Conservation (phyloP, 53 echinoderm and acorn worm genomes). For the Arbacia lixula region DNA sequence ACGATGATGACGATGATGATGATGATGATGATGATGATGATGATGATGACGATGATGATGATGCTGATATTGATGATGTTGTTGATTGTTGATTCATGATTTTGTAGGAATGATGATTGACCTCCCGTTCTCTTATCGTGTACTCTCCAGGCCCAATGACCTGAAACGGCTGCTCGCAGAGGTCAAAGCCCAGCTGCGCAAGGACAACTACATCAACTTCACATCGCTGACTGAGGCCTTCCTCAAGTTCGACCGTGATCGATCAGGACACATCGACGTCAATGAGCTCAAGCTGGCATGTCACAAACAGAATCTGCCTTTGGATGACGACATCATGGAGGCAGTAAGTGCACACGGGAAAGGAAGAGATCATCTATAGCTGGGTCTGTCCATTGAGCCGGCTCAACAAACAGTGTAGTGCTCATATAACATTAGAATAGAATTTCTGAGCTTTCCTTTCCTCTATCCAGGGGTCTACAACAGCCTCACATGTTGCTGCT, state of each 20-base stretch:
- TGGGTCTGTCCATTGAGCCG: too few species aligned
- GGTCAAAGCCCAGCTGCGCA: conserved; percentile 86
- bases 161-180: conserved; percentile 73
- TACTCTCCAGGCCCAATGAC: conserved; percentile 82
- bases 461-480: too few species aligned
- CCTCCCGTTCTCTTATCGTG: too few species aligned
- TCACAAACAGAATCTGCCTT: conserved; percentile 94
- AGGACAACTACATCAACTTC: conserved; percentile 98
- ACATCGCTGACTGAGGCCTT: conserved; percentile 92
- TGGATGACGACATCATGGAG: conserved; percentile 97
- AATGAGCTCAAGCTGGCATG: conserved; percentile 85
- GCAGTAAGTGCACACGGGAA: too few species aligned
- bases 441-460: too few species aligned
- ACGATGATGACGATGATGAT: background rate
- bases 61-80: too few species aligned
- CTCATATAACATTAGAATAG: too few species aligned
- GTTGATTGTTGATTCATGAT: background rate
- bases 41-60: too few species aligned
- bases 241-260: conserved; percentile 87
- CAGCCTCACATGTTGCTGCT: too few species aligned
- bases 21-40: background rate
- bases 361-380: too few species aligned
- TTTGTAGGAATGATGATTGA: too few species aligned
- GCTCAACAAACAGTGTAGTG: too few species aligned
- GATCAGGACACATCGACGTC: conserved; percentile 81